These are phyloP conservation scores for Conistra vaccinii DNA, from an alignment of 2,888 invertebrate genomes.

Conservation along the genomic window DNA sequence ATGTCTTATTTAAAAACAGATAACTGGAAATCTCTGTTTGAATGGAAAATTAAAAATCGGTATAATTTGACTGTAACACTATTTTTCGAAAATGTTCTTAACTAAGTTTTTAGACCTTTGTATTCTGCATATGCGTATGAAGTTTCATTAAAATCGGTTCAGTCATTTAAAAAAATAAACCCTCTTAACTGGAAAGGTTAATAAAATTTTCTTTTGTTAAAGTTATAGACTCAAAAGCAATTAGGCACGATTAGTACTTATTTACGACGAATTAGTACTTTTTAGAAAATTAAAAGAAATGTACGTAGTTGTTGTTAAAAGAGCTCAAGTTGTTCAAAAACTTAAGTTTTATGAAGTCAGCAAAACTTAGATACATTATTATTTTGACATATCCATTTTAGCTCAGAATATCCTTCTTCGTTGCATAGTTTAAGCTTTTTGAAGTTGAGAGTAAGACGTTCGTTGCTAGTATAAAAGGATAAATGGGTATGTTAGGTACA, in stretches of 20 bases:
- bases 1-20: too few relatives aligned
- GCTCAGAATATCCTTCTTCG: background rate
- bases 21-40: too few relatives aligned
- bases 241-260: too few relatives aligned
- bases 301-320: background rate
- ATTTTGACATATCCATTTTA: background rate
- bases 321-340: background rate
- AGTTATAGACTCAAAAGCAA: background rate
- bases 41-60: too few relatives aligned
- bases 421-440: background rate
- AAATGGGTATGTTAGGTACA: background rate
- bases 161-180: too few relatives aligned
- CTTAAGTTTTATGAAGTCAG: background rate
- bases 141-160: too few relatives aligned
- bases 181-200: conserved; percentile 17
- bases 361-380: background rate
- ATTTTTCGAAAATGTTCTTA: too few relatives aligned
- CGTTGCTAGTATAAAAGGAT: background rate
- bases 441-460: conserved; percentile 5
- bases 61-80: too few relatives aligned
- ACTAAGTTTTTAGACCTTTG: too few relatives aligned
- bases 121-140: too few relatives aligned
- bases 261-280: too few relatives aligned
- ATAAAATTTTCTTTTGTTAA: background rate
- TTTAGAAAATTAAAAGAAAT: background rate